Evolutionary conservation across 2,797 vertebrate genomes (phyloP).

Genomic region (Chrysocyon brachyurus): DNA sequence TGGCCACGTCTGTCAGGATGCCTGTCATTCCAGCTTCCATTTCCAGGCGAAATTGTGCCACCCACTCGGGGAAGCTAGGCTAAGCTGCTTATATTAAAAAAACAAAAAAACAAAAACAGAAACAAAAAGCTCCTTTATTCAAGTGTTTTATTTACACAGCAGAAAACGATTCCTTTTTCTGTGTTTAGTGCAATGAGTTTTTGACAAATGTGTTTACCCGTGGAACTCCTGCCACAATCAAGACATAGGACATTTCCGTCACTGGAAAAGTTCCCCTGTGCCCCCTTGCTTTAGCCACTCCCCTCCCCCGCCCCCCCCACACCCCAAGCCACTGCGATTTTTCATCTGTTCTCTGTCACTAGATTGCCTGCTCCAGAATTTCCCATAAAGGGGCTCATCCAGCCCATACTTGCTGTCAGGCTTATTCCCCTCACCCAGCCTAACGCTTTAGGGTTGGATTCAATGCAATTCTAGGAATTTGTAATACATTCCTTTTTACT

Average conservation of each 20-base stretch:
- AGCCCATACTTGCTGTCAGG: not conserved
- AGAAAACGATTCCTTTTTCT: conserved; percentile 12
- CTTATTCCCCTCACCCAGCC: not conserved
- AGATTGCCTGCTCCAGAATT: not conserved
- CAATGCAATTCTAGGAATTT: too few relatives aligned
- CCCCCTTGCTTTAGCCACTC: rapidly evolving
- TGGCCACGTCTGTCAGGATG: not conserved
- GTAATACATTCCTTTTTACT: not conserved
- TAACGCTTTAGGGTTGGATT: not conserved
- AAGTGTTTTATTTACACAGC: conserved; percentile 26
- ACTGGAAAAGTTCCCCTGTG: not conserved
- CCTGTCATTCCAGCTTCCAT: conserved; percentile 43
- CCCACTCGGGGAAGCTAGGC: conserved; percentile 50
- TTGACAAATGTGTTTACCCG: not conserved
- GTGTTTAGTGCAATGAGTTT: not conserved
- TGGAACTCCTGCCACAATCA: not conserved
- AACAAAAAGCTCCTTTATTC: not conserved
- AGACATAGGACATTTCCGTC: not conserved
- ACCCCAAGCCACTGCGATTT: not conserved
- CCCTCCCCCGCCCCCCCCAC: rapidly evolving
- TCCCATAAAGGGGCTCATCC: not conserved
- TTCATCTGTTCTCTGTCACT: not conserved
- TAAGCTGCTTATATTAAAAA: not conserved
- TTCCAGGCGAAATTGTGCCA: conserved; percentile 1
- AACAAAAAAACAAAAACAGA: not conserved